Conservation (phyloP, 2,113 vertebrate species). For the Hippocampus guttulatus region DNA sequence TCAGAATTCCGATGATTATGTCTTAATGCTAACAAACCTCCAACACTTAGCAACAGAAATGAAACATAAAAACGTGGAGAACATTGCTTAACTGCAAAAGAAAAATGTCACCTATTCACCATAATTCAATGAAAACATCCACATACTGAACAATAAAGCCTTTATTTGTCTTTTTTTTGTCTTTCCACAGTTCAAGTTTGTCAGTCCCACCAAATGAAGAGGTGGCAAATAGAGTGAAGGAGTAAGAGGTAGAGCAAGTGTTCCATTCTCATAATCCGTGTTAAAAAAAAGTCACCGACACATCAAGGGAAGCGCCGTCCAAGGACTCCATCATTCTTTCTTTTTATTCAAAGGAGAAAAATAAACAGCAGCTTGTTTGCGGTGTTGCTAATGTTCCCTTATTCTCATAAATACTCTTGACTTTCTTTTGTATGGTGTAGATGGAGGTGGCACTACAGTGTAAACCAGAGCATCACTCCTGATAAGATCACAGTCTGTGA, state of each 20-base stretch:
- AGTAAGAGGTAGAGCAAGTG: slow-evolving; percentile 73
- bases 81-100: too few relatives aligned
- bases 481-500: slow-evolving; percentile 46
- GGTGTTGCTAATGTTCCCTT: slow-evolving; percentile 68
- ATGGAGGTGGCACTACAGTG: slow-evolving; percentile 61
- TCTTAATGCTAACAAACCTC: too few relatives aligned
- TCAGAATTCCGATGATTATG: too few relatives aligned
- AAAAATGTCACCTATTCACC: too few relatives aligned
- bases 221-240: slow-evolving; percentile 66
- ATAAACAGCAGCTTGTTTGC: slow-evolving; percentile 62
- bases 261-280: slow-evolving; percentile 65
- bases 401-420: slow-evolving; percentile 62
- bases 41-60: too few relatives aligned
- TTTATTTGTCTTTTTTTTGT: slow-evolving; percentile 71
- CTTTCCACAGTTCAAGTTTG: slow-evolving; percentile 71
- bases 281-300: slow-evolving; percentile 47
- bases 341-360: neutral
- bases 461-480: slow-evolving; percentile 40
- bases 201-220: slow-evolving; percentile 60
- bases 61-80: too few relatives aligned
- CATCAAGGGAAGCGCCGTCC: slow-evolving; percentile 53
- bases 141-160: slow-evolving; percentile 66
- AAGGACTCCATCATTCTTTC: neutral
- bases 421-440: slow-evolving; percentile 34
- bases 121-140: neutral